phyloP scores from a whole-genome alignment of 2,113 vertebrate species.

The Oreochromis tanganicae region DNA sequence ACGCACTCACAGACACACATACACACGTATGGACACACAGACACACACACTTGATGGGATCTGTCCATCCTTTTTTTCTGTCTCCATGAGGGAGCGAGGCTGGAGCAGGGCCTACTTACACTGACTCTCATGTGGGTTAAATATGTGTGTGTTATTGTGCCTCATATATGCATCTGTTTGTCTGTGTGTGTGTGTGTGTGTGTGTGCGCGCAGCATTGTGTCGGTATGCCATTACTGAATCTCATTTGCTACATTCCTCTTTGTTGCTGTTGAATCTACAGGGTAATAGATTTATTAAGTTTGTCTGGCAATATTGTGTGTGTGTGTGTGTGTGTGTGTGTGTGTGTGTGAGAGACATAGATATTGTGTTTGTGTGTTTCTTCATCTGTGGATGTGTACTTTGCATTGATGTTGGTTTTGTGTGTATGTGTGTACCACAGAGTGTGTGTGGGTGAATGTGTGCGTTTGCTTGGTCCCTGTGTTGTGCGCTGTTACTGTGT shows the following conservation, averaged over 20 bases:
- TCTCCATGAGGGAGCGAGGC: constrained; percentile 19
- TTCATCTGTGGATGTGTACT: constrained; percentile 45
- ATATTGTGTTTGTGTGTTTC: constrained; percentile 23
- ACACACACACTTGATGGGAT: constrained; percentile 42
- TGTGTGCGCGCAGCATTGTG: constrained; percentile 4
- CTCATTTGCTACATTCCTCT: constrained; percentile 59
- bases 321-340: background rate
- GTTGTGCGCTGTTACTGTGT: constrained; percentile 29
- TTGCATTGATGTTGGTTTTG: constrained; percentile 47
- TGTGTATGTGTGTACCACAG: background rate
- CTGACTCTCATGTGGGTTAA: constrained; percentile 44
- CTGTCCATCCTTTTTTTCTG: constrained; percentile 44
- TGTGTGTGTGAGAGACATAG: background rate
- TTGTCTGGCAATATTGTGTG: constrained; percentile 40
- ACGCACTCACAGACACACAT: background rate
- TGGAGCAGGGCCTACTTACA: constrained; percentile 53
- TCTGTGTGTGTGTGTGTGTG: constrained; percentile 1
- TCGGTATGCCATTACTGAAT: constrained; percentile 51
- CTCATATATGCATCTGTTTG: constrained; percentile 18
- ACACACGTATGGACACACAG: background rate
- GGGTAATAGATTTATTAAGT: constrained; percentile 64
- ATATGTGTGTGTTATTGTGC: constrained; percentile 15
- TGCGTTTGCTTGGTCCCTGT: background rate
- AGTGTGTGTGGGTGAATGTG: background rate
- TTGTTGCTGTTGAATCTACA: constrained; percentile 65